Conservation (phyloP, 2,888 invertebrate species). For the Xanthia icteritia region DNA sequence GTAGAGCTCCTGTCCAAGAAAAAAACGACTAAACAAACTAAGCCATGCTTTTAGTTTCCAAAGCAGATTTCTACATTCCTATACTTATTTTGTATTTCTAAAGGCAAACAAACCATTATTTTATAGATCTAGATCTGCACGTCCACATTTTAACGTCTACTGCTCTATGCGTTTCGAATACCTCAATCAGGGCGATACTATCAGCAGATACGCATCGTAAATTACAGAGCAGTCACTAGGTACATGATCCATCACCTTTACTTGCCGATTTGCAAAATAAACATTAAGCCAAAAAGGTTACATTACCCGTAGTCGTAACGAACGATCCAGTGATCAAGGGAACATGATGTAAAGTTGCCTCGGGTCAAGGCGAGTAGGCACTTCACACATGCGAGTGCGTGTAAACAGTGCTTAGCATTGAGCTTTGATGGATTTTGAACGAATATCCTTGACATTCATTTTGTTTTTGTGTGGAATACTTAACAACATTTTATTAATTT, state of each 20-base stretch:
- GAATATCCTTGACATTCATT: conserved; percentile 50
- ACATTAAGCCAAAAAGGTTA: conserved; percentile 54
- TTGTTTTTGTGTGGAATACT: conserved; percentile 25
- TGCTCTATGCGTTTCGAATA: conserved; percentile 10
- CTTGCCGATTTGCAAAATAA: conserved; percentile 35
- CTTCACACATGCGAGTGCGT: conserved; percentile 51
- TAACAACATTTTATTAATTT: conserved; percentile 23
- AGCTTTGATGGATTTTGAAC: conserved; percentile 49
- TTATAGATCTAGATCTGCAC: conserved; percentile 13
- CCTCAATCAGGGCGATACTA: conserved; percentile 6
- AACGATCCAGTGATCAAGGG: conserved; percentile 61
- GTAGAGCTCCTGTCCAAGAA: not conserved
- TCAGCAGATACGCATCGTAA: conserved; percentile 8
- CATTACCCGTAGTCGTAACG: conserved; percentile 21
- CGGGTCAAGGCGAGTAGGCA: conserved; percentile 65
- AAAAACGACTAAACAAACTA: too few species aligned
- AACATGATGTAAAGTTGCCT: conserved; percentile 41
- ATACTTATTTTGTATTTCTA: conserved; percentile 4
- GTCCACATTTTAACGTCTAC: conserved; percentile 26
- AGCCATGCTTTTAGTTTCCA: not conserved
- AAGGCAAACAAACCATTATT: conserved; percentile 15
- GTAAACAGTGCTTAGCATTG: conserved; percentile 63
- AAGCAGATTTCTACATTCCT: not conserved
- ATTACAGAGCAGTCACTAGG: conserved; percentile 20
- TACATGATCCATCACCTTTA: conserved; percentile 10